phyloP scores from a whole-genome alignment of 2,797 vertebrate genomes.

The Hephaestus fuliginosus region DNA sequence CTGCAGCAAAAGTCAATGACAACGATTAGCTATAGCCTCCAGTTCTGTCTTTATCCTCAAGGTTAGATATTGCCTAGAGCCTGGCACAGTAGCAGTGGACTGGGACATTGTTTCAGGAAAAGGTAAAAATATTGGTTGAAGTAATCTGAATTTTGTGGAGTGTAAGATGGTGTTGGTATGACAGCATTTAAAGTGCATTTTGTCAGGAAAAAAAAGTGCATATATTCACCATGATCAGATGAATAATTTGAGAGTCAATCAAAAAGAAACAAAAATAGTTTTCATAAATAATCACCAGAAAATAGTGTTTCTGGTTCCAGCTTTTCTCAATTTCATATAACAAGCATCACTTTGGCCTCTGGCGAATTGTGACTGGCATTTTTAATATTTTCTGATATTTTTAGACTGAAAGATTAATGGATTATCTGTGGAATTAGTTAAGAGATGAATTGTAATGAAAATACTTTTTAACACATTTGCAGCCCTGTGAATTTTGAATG shows the following conservation, averaged over 20 bases:
- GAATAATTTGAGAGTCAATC: background rate
- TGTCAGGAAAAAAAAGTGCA: background rate
- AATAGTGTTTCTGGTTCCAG: slow-evolving; percentile 4
- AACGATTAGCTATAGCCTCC: slow-evolving; percentile 74
- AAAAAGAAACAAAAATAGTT: background rate
- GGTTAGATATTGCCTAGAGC: slow-evolving; percentile 78
- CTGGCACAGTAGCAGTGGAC: slow-evolving; percentile 35
- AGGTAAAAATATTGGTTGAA: slow-evolving; percentile 38
- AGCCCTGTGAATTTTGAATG: background rate
- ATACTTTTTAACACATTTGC: background rate
- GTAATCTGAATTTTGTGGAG: slow-evolving; percentile 19
- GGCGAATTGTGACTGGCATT: no score
- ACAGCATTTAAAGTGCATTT: background rate
- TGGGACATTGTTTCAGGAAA: slow-evolving; percentile 45
- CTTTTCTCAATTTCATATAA: slow-evolving; percentile 1
- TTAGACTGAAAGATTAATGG: background rate
- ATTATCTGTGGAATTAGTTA: slow-evolving; percentile 1
- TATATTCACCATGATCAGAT: background rate
- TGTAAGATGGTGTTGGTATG: slow-evolving; percentile 8
- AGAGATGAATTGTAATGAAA: background rate
- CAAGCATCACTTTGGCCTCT: no score
- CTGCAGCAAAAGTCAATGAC: slow-evolving; percentile 73
- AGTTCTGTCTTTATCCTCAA: slow-evolving; percentile 74
- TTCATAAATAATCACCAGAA: background rate
- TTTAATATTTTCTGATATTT: background rate